Evolutionary conservation across 2,888 invertebrate genomes (phyloP).

Genomic region (Azorinus chamasolen): DNA sequence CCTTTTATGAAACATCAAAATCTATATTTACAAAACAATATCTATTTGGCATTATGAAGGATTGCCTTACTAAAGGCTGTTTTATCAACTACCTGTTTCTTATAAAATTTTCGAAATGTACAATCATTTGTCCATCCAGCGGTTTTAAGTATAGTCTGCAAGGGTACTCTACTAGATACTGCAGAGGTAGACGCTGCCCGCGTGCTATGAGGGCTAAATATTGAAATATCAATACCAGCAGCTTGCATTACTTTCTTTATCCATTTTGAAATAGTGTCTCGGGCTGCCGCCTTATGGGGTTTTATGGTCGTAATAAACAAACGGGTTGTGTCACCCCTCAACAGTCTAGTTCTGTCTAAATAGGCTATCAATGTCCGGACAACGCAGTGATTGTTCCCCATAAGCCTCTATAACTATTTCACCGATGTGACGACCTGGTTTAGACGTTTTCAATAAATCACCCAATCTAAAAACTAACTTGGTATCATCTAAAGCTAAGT

Average conservation of each 20-base stretch:
- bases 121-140: constrained; percentile 19
- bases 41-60: background rate
- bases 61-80: constrained; percentile 3
- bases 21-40: background rate
- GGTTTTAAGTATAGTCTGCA: constrained; percentile 19
- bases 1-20: background rate
- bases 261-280: background rate
- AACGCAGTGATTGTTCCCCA: too few species aligned
- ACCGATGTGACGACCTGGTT: too few species aligned
- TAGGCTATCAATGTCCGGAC: too few species aligned
- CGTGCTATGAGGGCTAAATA: too few species aligned
- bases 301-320: background rate
- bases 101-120: constrained; percentile 11
- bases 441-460: too few species aligned
- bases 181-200: background rate
- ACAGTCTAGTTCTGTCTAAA: too few species aligned
- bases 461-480: too few species aligned
- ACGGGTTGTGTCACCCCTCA: too few species aligned
- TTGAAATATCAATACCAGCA: too few species aligned
- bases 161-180: background rate
- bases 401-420: too few species aligned
- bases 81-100: background rate
- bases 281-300: constrained; percentile 11
- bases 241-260: too few species aligned
- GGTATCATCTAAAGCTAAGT: constrained; percentile 2